A percentile compares a stretch with the other conserved stretches of the same genome.
Conservation (phyloP, 2,113 vertebrate species). For the Cheilinus undulatus region DNA sequence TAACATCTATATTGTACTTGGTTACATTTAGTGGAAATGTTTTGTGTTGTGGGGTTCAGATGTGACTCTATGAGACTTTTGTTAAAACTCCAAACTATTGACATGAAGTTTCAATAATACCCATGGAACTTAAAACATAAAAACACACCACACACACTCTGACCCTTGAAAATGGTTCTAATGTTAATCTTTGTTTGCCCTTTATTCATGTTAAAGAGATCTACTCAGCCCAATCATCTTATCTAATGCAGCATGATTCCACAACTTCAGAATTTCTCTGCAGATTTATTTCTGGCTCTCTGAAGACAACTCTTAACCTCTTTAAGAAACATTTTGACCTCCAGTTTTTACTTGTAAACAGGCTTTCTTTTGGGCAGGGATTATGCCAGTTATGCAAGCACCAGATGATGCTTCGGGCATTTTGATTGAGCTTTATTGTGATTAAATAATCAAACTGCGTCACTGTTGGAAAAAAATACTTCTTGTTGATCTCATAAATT, state of each 20-base stretch:
- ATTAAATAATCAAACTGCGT: background rate
- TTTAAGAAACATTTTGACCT: background rate
- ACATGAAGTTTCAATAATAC: too few species aligned
- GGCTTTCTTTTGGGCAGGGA: background rate
- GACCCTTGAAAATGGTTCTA: too few species aligned
- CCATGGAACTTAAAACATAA: too few species aligned
- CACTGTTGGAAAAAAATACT: background rate
- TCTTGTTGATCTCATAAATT: too few species aligned
- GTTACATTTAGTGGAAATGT: too few species aligned
- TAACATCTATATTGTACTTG: too few species aligned
- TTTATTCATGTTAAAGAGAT: background rate
- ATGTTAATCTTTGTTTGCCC: background rate
- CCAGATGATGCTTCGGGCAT: background rate
- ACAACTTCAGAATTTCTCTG: background rate
- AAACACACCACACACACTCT: too few species aligned
- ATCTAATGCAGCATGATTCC: background rate
- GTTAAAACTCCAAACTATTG: too few species aligned
- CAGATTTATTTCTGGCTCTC: background rate
- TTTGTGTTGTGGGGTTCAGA: too few species aligned
- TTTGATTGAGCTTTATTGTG: background rate
- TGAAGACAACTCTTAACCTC: background rate
- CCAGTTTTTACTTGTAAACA: background rate
- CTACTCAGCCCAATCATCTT: background rate
- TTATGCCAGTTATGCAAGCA: background rate
- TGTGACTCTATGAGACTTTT: too few species aligned